Percentiles rank a stretch among this genome's conserved stretches.
Conservation (phyloP, 2,113 vertebrate genomes). For the Vicugna pacos region DNA sequence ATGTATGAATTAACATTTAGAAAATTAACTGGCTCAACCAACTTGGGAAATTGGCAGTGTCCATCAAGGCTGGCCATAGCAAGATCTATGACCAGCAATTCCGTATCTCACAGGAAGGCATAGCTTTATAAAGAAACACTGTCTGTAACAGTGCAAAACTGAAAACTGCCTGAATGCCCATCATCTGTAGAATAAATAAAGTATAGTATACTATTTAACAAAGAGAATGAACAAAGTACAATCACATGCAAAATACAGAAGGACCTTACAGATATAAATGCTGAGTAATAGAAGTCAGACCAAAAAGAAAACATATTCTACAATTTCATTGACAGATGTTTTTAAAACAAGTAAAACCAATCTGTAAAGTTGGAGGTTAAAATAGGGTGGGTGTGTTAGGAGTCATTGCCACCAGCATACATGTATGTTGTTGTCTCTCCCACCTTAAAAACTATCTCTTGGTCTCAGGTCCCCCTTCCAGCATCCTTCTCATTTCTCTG, state of each 20-base stretch:
- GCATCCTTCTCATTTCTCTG: neutral
- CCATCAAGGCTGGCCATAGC: neutral
- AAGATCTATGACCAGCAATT: neutral
- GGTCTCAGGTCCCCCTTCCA: neutral
- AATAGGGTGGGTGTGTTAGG: neutral
- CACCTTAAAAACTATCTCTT: neutral
- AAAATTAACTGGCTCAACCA: neutral
- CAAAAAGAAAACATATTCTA: neutral
- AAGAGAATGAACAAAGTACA: neutral
- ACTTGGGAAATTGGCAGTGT: neutral
- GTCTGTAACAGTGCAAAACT: neutral
- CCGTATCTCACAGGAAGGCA: neutral
- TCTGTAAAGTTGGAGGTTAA: neutral
- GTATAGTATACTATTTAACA: neutral
- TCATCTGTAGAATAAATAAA: neutral
- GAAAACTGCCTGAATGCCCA: neutral
- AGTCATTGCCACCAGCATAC: neutral
- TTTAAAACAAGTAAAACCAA: neutral
- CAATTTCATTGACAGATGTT: neutral
- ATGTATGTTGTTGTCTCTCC: neutral
- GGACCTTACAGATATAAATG: neutral
- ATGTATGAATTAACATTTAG: neutral
- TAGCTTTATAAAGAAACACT: neutral
- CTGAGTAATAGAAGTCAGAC: conserved; percentile 30
- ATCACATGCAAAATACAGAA: neutral